A percentile compares a stretch with the other conserved stretches of the same genome.
These are phyloP conservation scores for Myrmecophaga tridactyla DNA, from an alignment of 2,113 vertebrate species.

Conservation along the genomic window DNA sequence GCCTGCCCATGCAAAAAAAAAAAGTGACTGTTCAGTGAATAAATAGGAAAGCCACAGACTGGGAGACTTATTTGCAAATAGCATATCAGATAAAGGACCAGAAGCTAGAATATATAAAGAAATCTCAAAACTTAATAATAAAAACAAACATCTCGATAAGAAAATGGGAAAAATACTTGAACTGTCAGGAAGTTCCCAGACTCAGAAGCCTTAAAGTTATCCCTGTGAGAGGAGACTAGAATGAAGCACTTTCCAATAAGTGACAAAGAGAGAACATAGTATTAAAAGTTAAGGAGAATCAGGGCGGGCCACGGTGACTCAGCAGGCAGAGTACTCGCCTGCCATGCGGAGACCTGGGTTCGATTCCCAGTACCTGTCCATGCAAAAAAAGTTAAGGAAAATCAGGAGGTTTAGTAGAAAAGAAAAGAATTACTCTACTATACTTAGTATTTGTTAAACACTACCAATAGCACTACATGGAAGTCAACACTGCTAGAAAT, in stretches of 20 bases:
- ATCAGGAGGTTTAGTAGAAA: background rate
- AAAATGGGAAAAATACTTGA: constrained; percentile 6
- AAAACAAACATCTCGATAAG: constrained; percentile 25
- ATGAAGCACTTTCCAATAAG: constrained; percentile 17
- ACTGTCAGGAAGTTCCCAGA: background rate
- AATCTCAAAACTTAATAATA: background rate
- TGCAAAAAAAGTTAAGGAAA: background rate
- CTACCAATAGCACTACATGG: background rate
- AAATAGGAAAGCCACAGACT: background rate
- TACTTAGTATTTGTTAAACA: background rate
- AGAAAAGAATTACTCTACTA: background rate
- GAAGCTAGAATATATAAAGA: background rate
- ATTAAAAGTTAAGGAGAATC: background rate
- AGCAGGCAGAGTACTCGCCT: too few species aligned
- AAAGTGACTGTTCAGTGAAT: background rate
- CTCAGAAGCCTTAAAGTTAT: background rate
- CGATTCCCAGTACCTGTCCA: too few species aligned
- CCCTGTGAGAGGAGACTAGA: background rate
- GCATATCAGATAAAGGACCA: background rate
- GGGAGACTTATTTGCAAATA: constrained; percentile 4
- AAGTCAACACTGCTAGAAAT: background rate
- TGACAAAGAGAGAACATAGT: background rate
- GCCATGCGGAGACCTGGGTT: too few species aligned
- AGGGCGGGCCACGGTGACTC: too few species aligned
- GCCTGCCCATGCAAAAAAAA: too few species aligned